phyloP scores from a whole-genome alignment of 2,888 invertebrate genomes.

The Pseudeuparius sepicola region DNA sequence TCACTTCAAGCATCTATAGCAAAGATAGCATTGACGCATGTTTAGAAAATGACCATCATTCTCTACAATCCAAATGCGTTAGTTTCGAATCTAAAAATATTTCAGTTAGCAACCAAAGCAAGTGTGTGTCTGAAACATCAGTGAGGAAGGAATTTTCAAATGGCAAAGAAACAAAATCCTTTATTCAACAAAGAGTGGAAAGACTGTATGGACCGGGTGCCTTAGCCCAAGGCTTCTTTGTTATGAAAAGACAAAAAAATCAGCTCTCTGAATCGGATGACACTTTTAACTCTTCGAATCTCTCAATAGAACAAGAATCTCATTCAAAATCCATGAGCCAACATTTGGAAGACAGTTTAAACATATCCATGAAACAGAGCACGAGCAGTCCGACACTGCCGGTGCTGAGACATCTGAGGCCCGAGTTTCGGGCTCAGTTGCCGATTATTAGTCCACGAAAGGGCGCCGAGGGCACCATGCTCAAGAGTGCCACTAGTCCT shows the following conservation, averaged over 20 bases:
- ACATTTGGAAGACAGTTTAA: conserved; percentile 28
- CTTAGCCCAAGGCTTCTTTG: conserved; percentile 74
- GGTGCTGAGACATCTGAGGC: conserved; percentile 71
- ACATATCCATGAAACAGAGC: conserved; percentile 35
- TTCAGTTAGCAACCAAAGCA: conserved; percentile 26
- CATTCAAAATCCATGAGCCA: conserved; percentile 31
- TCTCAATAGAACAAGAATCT: conserved; percentile 20
- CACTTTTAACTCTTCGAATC: too few relatives aligned
- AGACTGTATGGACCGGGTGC: conserved; percentile 81
- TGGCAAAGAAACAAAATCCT: conserved; percentile 53
- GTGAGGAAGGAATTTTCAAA: conserved; percentile 29
- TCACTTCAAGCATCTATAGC: conserved; percentile 27
- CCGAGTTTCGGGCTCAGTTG: conserved; percentile 78
- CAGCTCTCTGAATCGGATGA: conserved; percentile 31
- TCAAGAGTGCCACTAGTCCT: conserved; percentile 36
- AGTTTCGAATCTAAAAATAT: conserved; percentile 27
- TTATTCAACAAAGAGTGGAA: conserved; percentile 83
- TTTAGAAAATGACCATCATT: conserved; percentile 27
- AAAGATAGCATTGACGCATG: conserved; percentile 36
- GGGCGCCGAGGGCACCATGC: conserved; percentile 28
- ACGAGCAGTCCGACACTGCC: conserved; percentile 49
- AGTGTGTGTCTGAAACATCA: conserved; percentile 28
- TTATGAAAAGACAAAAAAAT: conserved; percentile 48
- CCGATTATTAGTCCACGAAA: conserved; percentile 56
- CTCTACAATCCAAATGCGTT: conserved; percentile 25